Evolutionary conservation across 2,888 invertebrate genomes (phyloP), one percentile per base, ranked within the genome.

Genomic region (Heliconius hortense): DNA sequence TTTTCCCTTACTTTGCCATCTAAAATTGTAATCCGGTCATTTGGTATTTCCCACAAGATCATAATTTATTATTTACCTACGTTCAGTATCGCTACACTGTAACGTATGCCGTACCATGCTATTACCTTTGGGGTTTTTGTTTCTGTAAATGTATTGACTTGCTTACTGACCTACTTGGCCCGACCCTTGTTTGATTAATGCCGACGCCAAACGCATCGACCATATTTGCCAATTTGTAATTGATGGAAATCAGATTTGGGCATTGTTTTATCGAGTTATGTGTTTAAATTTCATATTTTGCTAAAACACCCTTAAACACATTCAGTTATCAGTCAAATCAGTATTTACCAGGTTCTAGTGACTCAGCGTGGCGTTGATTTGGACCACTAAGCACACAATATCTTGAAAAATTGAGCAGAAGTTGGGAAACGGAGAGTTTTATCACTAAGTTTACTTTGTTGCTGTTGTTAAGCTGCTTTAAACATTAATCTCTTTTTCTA

Each of bases 71-170:
- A 76, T 74, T 76, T 59, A 48, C 48, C 48, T 21, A 70, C 59
- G 26, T n/a, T 72, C 60, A 13, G 11, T 24, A 26, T 69, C 28
- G 43, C 28, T 48, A 60, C 48, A 62, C 60, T 39, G 59, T 53
- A 67, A 75, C 67, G 56, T 56, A n/a, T 3, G n/a, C 56, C n/a
- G n/a, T 10, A 21, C 21, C 48, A 18, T n/a, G 21, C 21, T 73
- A 70, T 69, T 74, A 74, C 77, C 71, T 71, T 66, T 62, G 75
- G 56, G 56, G 70, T 71, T 63, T 76, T 63, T 71, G 35, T 73
- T 72, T 73, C 71, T 75, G 73, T 76, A 72, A 71, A 77, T 72
- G 74, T 77, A 77, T 77, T 76, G 74, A 77, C 77, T 76, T 53
- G 71, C 66, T 68, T 62, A 67, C 71, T 73, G 77, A 77, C 76